phyloP scores from a whole-genome alignment of 2,113 vertebrate species.

The Sturnus vulgaris region DNA sequence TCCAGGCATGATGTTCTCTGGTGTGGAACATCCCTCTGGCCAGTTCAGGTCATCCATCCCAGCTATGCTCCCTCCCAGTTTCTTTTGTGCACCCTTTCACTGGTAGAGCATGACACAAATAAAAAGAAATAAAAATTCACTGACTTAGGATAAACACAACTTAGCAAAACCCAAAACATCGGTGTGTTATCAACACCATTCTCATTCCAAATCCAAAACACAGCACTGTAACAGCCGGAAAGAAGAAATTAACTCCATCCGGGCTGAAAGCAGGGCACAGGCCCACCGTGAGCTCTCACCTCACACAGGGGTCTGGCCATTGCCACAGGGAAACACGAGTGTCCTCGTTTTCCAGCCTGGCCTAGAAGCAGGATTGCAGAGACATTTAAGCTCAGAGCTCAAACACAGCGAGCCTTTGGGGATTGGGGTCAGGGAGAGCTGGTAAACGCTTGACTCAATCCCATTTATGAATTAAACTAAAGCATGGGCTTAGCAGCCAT shows the following conservation, averaged over 20 bases:
- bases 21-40: background rate
- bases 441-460: background rate
- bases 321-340: rapidly evolving
- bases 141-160: background rate
- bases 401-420: background rate
- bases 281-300: rapidly evolving
- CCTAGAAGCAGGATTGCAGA: background rate
- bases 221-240: background rate
- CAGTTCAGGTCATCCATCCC: background rate
- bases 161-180: background rate
- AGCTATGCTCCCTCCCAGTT: background rate
- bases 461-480: conserved; percentile 14
- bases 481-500: background rate
- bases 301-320: rapidly evolving
- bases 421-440: conserved; percentile 4
- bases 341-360: background rate
- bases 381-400: background rate
- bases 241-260: background rate
- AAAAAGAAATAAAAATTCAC: no score
- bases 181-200: background rate
- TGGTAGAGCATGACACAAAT: no score
- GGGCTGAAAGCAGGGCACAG: background rate
- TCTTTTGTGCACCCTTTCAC: background rate
- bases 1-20: no score
- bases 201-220: background rate